Evolutionary conservation across 2,888 invertebrate genomes (phyloP), one percentile per base, ranked within the genome.

Genomic region (Ctena decussata): DNA sequence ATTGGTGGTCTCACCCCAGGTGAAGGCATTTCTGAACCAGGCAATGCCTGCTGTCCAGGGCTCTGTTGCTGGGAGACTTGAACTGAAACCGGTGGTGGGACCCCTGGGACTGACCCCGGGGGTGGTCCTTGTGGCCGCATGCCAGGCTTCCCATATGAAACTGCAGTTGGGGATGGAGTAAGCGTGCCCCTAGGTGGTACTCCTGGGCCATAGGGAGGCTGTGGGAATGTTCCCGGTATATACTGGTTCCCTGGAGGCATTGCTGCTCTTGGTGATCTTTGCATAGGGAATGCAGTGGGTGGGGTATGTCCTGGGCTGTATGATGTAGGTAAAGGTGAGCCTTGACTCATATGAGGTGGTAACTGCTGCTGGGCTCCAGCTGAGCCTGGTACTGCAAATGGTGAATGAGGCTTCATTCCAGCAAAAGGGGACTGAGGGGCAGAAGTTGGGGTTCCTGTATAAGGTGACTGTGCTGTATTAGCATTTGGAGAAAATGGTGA

Each of bases 361-460:
- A 85, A 71, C 65, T 81, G 72, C 65, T 69, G 78, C 87, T 89
- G 91, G 41, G 80, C 82, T 21, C 83, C 86, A 32, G 84, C 79
- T 15, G 85, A 75, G 44, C 86, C 90, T 37, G 91, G 85, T n/a
- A 91, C 77, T 41, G 90, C 90, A 80, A 92, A 92, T 3, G 92
- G 91, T 15, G 92, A 90, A 84, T 90, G 90, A 46, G 90, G 85
- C 77, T 89, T 82, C 53, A 81, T 76, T 46, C 84, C 83, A 60
- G 83, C 89, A 73, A 87, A 93, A 21, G 93, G 93, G 6, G 93
- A 92, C 80, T 93, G 92, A n/a, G 93, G 92, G 6, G 91, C 91
- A 18, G 93, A 92, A 46, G 86, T 77, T 32, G 90, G 80, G 5
- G 86, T 86, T 3, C 89, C 86, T 11, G 87, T 82, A 21, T 87